Conservation (phyloP, 2,888 invertebrate genomes). For the Nebria brevicollis region DNA sequence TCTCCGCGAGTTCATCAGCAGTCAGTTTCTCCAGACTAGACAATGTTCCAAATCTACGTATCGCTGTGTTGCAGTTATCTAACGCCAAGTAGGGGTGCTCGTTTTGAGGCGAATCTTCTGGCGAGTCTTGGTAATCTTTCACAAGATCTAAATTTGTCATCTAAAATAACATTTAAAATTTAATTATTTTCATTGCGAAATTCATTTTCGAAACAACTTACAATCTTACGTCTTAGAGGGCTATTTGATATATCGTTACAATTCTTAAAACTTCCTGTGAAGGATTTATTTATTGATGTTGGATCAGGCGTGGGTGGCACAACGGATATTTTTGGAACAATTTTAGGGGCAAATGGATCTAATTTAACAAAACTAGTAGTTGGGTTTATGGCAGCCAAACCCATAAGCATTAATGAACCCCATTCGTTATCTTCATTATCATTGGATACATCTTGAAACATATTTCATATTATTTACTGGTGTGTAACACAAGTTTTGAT, state of each 20-base stretch:
- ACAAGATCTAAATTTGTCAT: conserved; percentile 51
- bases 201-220: conserved; percentile 14
- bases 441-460: conserved; percentile 41
- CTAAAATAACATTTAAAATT: conserved; percentile 40
- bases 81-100: conserved; percentile 80
- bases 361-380: conserved; percentile 68
- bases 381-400: conserved; percentile 72
- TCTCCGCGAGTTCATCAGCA: conserved; percentile 64
- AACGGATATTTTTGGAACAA: conserved; percentile 76
- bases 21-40: conserved; percentile 77
- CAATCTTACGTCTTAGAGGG: conserved; percentile 36
- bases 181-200: conserved; percentile 31
- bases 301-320: conserved; percentile 79
- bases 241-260: conserved; percentile 40
- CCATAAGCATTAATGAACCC: conserved; percentile 75
- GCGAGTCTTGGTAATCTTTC: conserved; percentile 72
- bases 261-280: conserved; percentile 28
- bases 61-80: conserved; percentile 66
- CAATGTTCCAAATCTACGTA: conserved; percentile 74
- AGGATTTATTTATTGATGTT: conserved; percentile 55
- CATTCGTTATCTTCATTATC: conserved; percentile 67
- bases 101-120: conserved; percentile 75
- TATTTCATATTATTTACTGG: conserved; percentile 19
- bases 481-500: too few relatives aligned
- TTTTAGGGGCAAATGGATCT: conserved; percentile 65